Base-by-base conservation (phyloP, 2,797 vertebrate species). In the Erethizon dorsatum region DNA sequence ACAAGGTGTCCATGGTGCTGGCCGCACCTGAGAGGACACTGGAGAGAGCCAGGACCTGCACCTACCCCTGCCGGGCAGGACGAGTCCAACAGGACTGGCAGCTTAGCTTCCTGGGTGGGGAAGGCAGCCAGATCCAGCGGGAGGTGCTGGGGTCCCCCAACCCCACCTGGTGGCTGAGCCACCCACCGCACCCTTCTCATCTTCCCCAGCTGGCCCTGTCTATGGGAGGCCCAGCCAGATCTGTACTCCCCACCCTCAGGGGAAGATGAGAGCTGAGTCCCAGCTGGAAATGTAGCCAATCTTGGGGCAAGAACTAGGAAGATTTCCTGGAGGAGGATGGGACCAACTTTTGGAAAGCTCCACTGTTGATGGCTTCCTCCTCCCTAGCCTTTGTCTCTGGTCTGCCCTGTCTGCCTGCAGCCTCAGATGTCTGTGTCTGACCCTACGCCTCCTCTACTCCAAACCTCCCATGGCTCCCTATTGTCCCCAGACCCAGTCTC, bases 21-120 rank as follows among this genome's bases (percentile, higher is more conserved):
- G 88, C 65, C 2, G 45, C 80, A 86, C 88, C 93, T 22, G 24
- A 1, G 2, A 92, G 77, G 89, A 91, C 87, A 88, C 82, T 89
- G 86, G 50, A 37, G 28, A 91, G 79, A 90, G 73, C 83, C 59
- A 22, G 52, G 77, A 97, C 97, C 26, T 94, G 98, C 75, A 47
- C 89, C 52, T 0, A 8, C 63, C 90, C 90, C 59, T 96, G 57
- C 75, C 0, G 4, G 73, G 85, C 45, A 11, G 31, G 93, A 98
- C 98, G 1, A 95, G 98, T 98, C 90, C 0, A 12, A 97, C 98
- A 92, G 93, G 98, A 96, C 93, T 57, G 96, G 86, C 89, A 83
- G 97, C 98, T 97, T 94, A 96, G 98, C 95, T 98, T 98, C 96
- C 95, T 96, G 97, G 97, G 97, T 4, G 88, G 97, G 88, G 96